These are phyloP conservation scores for Zhuqinia jingwanae DNA, from an alignment of 2,888 invertebrate genomes.

Conservation along the genomic window DNA sequence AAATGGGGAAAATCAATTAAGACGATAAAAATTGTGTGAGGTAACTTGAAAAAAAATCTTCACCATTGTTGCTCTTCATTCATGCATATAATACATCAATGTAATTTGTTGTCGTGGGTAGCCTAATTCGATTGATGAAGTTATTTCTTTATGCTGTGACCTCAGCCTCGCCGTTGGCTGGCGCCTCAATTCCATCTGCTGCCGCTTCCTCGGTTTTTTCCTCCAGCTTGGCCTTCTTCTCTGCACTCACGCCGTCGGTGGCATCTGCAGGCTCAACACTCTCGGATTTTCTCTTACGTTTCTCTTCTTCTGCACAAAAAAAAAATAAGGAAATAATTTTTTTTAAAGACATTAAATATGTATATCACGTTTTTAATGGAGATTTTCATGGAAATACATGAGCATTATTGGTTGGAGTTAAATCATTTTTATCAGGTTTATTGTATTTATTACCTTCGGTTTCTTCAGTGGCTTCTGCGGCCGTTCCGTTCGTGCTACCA, in stretches of 20 bases:
- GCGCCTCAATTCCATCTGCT: conserved; percentile 72
- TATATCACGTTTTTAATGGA: too few species aligned
- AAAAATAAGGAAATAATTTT: conserved; percentile 21
- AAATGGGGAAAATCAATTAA: conserved; percentile 62
- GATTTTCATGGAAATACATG: too few species aligned
- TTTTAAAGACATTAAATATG: too few species aligned
- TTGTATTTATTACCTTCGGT: conserved; percentile 14
- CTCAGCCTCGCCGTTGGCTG: conserved; percentile 76
- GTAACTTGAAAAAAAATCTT: conserved; percentile 71
- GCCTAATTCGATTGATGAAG: conserved; percentile 71
- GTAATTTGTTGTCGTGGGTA: conserved; percentile 52
- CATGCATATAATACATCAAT: conserved; percentile 44
- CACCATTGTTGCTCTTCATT: conserved; percentile 52
- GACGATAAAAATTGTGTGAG: conserved; percentile 72
- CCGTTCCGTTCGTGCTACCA: conserved; percentile 57
- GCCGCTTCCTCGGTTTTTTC: conserved; percentile 75
- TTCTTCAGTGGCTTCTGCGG: conserved; percentile 49
- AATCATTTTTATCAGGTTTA: background rate
- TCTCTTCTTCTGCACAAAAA: conserved; percentile 69
- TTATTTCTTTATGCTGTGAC: conserved; percentile 71
- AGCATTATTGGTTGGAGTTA: too few species aligned
- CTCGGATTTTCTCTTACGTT: conserved; percentile 76
- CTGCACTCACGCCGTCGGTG: conserved; percentile 74
- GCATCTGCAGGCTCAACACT: conserved; percentile 72
- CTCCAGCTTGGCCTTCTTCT: conserved; percentile 79